Percentiles rank a stretch among this genome's conserved stretches.
These are phyloP conservation scores for Luehdorfia chinensis DNA, from an alignment of 1,140 invertebrate species.

Conservation along the genomic window DNA sequence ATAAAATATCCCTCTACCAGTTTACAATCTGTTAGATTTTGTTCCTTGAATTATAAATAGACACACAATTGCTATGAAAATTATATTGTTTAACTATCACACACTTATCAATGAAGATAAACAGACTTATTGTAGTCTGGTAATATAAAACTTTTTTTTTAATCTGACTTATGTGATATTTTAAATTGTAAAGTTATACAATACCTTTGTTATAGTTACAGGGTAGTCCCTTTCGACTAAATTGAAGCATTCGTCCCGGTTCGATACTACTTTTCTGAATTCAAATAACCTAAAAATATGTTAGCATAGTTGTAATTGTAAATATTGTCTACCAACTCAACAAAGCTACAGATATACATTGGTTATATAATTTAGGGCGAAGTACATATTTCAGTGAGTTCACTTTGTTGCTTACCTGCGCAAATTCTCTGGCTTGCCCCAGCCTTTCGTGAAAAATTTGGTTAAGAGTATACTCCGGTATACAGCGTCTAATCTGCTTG, in stretches of 20 bases:
- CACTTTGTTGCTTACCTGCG: constrained; percentile 81
- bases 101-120: constrained; percentile 12
- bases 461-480: constrained; percentile 93
- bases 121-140: too few relatives aligned
- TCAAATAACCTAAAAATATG: constrained; percentile 86
- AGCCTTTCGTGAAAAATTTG: constrained; percentile 97
- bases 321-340: too few relatives aligned
- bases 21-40: constrained; percentile 84
- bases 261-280: constrained; percentile 92
- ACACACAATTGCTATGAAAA: too few relatives aligned
- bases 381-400: constrained; percentile 1
- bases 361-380: too few relatives aligned
- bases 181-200: not conserved
- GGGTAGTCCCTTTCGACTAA: constrained; percentile 90
- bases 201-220: constrained; percentile 92
- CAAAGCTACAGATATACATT: too few relatives aligned
- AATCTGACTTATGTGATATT: too few relatives aligned
- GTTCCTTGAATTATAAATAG: constrained; percentile 80
- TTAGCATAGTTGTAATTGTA: too few relatives aligned
- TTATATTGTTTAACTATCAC: too few relatives aligned
- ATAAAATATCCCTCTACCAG: constrained; percentile 92
- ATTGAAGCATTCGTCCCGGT: constrained; percentile 88
- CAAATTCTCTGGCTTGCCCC: constrained; percentile 95
- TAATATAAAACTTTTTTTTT: too few relatives aligned
- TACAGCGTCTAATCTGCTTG: constrained; percentile 90